Percentiles rank a stretch among this genome's conserved stretches.
Evolutionary conservation across 2,888 invertebrate species (phyloP).

Genomic region (Oscheius sp.): DNA sequence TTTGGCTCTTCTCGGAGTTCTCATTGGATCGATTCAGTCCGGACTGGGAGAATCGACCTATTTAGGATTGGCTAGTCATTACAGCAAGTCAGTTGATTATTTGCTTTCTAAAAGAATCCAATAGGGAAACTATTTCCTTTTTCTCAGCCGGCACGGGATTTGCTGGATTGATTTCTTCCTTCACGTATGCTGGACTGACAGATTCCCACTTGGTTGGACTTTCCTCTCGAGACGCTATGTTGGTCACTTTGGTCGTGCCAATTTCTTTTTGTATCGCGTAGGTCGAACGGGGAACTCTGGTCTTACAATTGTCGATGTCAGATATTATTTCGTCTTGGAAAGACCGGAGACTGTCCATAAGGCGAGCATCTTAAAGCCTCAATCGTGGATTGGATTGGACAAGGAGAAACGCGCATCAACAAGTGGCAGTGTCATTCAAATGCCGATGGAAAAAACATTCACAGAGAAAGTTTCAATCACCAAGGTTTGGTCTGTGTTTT

Average conservation of each 20-base stretch:
- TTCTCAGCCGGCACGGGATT: constrained; percentile 32
- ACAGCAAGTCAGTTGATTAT: neutral
- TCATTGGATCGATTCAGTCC: constrained; percentile 19
- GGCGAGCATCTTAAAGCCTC: neutral
- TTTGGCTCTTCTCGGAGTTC: constrained; percentile 28
- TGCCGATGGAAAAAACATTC: neutral
- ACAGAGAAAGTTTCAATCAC: neutral
- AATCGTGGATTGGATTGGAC: constrained; percentile 17
- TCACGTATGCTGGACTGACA: constrained; percentile 30
- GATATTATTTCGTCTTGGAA: constrained; percentile 21
- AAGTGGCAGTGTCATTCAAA: neutral
- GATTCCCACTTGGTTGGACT: constrained; percentile 23
- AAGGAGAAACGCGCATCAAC: neutral
- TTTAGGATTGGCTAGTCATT: constrained; percentile 32
- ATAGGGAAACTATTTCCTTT: constrained; percentile 16
- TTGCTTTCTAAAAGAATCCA: too few relatives aligned
- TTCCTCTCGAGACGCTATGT: constrained; percentile 19
- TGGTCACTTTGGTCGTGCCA: constrained; percentile 24
- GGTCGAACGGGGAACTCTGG: too few relatives aligned
- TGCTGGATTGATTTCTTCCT: constrained; percentile 27
- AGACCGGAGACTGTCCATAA: constrained; percentile 10
- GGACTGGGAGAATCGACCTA: constrained; percentile 34
- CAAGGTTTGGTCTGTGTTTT: neutral
- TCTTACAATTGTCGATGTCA: neutral
- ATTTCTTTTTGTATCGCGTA: constrained; percentile 19